Evolutionary conservation across 2,888 invertebrate species (phyloP).

Genomic region (Shargacucullia verbasci): DNA sequence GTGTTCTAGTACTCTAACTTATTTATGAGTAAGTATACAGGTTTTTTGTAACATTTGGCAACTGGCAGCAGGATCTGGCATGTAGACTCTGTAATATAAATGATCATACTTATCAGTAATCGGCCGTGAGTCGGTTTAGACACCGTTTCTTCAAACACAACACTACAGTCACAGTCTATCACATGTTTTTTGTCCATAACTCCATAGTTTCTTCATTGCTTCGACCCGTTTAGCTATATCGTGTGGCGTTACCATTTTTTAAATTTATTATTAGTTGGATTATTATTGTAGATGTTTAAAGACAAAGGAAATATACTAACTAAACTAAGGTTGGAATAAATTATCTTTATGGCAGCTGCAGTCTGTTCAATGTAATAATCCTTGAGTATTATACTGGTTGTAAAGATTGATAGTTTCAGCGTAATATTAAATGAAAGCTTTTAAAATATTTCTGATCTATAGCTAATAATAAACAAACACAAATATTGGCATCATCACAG

Average conservation of each 20-base stretch:
- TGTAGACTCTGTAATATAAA: constrained; percentile 83
- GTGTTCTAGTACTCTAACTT: constrained; percentile 39
- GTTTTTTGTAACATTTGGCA: constrained; percentile 73
- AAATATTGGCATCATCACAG: neutral
- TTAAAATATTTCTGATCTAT: constrained; percentile 1
- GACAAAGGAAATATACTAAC: constrained; percentile 23
- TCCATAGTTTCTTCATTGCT: constrained; percentile 51
- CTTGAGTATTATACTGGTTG: constrained; percentile 37
- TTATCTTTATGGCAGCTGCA: constrained; percentile 27
- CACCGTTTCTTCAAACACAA: constrained; percentile 72
- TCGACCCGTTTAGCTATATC: constrained; percentile 39
- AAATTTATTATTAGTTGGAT: constrained; percentile 18
- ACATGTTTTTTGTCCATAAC: constrained; percentile 57
- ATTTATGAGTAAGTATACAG: constrained; percentile 62
- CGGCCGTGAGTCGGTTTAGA: constrained; percentile 52
- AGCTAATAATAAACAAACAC: constrained; percentile 3
- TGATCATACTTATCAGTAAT: constrained; percentile 82
- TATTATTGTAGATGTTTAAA: constrained; percentile 32
- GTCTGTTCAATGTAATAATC: constrained; percentile 17
- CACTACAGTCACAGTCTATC: constrained; percentile 68
- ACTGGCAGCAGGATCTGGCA: constrained; percentile 72
- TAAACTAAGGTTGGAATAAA: constrained; percentile 22
- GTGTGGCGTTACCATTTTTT: constrained; percentile 23
- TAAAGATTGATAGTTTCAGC: constrained; percentile 12
- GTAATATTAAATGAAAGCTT: no score